phyloP scores from a whole-genome alignment of 2,888 invertebrate genomes.

The Cremastobaeus sp. region DNA sequence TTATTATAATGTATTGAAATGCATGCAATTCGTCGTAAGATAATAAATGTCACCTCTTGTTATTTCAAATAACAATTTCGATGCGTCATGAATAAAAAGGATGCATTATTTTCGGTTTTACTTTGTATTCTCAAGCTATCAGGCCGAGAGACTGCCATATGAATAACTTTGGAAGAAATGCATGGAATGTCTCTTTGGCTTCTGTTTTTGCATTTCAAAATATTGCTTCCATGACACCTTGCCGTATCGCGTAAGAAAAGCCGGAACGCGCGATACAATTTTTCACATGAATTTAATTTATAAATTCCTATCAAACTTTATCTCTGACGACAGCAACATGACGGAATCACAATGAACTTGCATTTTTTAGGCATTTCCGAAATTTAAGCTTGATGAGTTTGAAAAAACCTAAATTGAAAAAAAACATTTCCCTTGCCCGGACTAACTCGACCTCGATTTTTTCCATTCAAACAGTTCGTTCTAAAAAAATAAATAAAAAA shows the following conservation, averaged over 20 bases:
- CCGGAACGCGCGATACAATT: not conserved
- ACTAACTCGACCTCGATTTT: too few species aligned
- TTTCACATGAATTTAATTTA: too few species aligned
- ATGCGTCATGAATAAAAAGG: conserved; percentile 52
- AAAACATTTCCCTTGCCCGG: too few species aligned
- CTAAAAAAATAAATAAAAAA: too few species aligned
- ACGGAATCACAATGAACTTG: too few species aligned
- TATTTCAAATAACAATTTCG: conserved; percentile 46
- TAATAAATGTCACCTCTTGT: conserved; percentile 51
- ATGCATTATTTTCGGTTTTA: conserved; percentile 52
- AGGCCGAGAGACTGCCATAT: conserved; percentile 44
- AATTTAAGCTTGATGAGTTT: too few species aligned
- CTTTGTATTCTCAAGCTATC: conserved; percentile 57
- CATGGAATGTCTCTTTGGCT: conserved; percentile 60
- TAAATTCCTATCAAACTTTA: too few species aligned
- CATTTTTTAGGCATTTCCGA: too few species aligned
- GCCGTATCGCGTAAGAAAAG: not conserved
- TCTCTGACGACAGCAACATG: too few species aligned
- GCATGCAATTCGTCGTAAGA: conserved; percentile 36
- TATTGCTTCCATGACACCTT: conserved; percentile 42
- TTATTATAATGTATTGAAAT: conserved; percentile 45
- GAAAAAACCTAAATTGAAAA: too few species aligned
- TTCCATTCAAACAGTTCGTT: too few species aligned
- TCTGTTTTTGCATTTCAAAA: conserved; percentile 42
- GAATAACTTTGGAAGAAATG: conserved; percentile 58